Evolutionary conservation across 2,888 invertebrate species (phyloP), one percentile per base, ranked within the genome.

Genomic region (Tiliacea aurago): DNA sequence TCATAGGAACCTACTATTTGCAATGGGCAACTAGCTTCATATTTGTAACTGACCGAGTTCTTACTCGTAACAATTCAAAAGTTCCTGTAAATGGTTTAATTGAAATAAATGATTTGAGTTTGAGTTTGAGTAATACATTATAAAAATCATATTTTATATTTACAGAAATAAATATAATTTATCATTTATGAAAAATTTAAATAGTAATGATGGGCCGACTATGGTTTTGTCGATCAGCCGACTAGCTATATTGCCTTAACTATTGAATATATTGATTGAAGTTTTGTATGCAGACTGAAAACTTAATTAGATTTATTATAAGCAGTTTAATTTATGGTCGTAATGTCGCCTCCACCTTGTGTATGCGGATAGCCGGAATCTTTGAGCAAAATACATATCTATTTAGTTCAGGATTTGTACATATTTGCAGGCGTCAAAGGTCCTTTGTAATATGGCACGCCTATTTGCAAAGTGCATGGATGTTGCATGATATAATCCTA

Each of bases 401-500:
- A 51, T 11, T 20, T 9, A 33, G 20, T 20, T 37, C 33, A 43
- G 23, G 9, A 33, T 15, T 15, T n/a, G 15, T 49, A 15, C 13
- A 28, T n/a, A 45, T 45, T 76, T 23, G 7, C 5, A 55, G 13
- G 5, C 7, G 6, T 41, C 18, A 20, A 47, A 7, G 0, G 4
- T 43, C 33, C 41, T 15, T 33, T 23, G 69, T 43, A 18, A 69
- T 33, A 43, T 37, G 3, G 10, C 28, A 15, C 18, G n/a, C 6
- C 7, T 37, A 78, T 51, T 70, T 58, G 10, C n/a, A 28, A 43
- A 58, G 18, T 45, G 18, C 45, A 74, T 37, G 18, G 28, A 28
- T 18, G 49, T 37, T 45, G 20, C 18, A 41, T 45, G 9, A 45
- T 51, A 71, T 78, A 75, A 75, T 78, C 51, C 37, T 28, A 71